Percentiles rank a stretch among this genome's conserved stretches.
phyloP scores from a whole-genome alignment of 92 coral and sea anemone species.

The Porites lobata region DNA sequence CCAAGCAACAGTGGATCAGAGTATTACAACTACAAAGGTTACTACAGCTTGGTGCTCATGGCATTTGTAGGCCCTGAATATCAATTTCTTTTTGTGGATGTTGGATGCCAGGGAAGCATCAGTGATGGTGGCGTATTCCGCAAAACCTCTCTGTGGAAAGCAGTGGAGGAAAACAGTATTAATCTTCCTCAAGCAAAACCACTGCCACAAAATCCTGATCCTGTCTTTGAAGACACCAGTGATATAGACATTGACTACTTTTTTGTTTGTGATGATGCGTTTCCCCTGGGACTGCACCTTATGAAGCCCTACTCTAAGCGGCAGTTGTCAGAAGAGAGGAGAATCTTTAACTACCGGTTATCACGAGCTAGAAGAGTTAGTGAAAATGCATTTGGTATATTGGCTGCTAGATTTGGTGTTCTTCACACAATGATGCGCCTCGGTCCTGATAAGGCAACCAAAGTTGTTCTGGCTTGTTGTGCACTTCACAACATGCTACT shows the following conservation, averaged over 20 bases:
- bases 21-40: conserved; percentile 21
- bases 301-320: conserved; percentile 32
- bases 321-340: conserved; percentile 37
- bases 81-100: conserved; percentile 69
- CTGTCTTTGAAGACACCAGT: not conserved
- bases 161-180: conserved; percentile 29
- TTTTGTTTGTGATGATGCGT: conserved; percentile 35
- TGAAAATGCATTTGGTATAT: too few species aligned
- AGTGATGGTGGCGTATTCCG: conserved; percentile 33
- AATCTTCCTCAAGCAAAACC: not conserved
- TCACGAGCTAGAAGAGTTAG: too few species aligned
- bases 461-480: too few species aligned
- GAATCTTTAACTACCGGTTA: not conserved
- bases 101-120: conserved; percentile 50
- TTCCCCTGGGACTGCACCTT: conserved; percentile 4
- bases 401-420: too few species aligned
- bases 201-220: not conserved
- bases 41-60: conserved; percentile 70
- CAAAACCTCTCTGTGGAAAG: conserved; percentile 39
- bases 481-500: too few species aligned
- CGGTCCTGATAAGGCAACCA: too few species aligned
- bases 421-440: too few species aligned
- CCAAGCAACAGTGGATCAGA: conserved; percentile 43
- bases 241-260: not conserved
- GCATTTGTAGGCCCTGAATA: conserved; percentile 60